A percentile compares a stretch with the other conserved stretches of the same genome.
Evolutionary conservation across 2,113 vertebrate species (phyloP).

Genomic region (Riparia riparia): DNA sequence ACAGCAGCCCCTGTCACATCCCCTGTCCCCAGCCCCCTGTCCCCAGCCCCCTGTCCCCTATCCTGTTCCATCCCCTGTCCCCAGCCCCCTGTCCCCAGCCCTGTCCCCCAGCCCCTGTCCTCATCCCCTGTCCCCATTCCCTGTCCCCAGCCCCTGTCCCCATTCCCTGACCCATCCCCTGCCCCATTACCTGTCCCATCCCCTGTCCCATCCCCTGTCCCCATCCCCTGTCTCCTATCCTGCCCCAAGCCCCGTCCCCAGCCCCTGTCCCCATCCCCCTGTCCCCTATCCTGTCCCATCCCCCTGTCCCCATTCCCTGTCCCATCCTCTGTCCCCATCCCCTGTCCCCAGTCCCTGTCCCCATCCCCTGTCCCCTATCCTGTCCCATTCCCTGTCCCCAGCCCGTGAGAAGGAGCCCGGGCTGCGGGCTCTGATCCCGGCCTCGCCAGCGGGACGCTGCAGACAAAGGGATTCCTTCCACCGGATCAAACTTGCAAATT

Average conservation of each 20-base stretch:
- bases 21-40: no score
- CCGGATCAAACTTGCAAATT: slow-evolving; percentile 63
- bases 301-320: background rate
- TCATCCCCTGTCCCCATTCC: no score
- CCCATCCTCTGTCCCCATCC: background rate
- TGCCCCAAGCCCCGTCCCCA: no score
- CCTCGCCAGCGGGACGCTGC: background rate
- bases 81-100: background rate
- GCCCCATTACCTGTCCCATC: no score
- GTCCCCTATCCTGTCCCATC: background rate
- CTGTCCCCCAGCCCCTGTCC: no score
- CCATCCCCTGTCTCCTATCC: background rate
- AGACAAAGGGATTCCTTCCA: slow-evolving; percentile 44
- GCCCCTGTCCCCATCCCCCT: background rate
- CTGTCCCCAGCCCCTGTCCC: background rate
- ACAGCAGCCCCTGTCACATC: background rate
- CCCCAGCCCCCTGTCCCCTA: background rate
- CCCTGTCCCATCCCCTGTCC: background rate
- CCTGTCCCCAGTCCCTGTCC: no score
- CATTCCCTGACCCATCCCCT: background rate
- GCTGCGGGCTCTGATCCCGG: background rate
- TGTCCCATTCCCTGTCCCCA: background rate
- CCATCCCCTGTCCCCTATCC: background rate
- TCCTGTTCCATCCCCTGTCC: no score
- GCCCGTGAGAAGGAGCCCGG: background rate